Base-by-base conservation (phyloP, 2,113 vertebrate genomes). In the Smithornis capensis region DNA sequence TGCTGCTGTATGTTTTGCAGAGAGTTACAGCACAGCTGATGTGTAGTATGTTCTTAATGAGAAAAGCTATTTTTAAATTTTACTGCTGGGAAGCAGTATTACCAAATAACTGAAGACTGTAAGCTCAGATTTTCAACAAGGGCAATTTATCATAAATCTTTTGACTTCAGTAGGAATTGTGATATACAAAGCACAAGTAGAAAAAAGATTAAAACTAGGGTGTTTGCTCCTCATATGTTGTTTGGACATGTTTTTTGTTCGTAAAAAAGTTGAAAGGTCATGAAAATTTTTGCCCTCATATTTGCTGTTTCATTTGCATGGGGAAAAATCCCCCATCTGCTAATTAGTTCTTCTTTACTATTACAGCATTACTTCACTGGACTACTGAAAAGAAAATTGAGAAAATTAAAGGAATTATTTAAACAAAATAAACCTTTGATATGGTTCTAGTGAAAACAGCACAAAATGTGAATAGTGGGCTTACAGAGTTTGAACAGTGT, bases 1-100 rank as follows among this genome's bases (percentile, higher is more conserved):
- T 4, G 17, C 9, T 5, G 0, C 47, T 90, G 7, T 59, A 24
- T 2, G 0, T 62, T 71, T 92, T 79, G 45, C 69, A 40, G 0
- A 31, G 69, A 55, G 27, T 56, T 45, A 31, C 17, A 49, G 62
- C 31, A 85, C 64, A 88, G 40, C 21, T 79, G 19, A 37, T 75
- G 22, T 19, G 6, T 14, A 22, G 14, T 49, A 22, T 80, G 15
- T 35, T 83, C 21, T 42, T 55, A 23, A 38, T 42, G 25, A 73
- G 80, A 80, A 47, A 29, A 67, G 4, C 4, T 2, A 16, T 25
- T 80, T 60, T 23, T 53, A 70, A 70, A 44, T 75, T 50, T 71
- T 84, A 31, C 0, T 7, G 1, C 49, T 65, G 38, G 64, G 50
- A 91, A 81, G 31, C 23, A 45, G 7, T 37, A 23, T 77, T 70